Base-by-base conservation (phyloP, 2,888 invertebrate species). In the Spodoptera littoralis region DNA sequence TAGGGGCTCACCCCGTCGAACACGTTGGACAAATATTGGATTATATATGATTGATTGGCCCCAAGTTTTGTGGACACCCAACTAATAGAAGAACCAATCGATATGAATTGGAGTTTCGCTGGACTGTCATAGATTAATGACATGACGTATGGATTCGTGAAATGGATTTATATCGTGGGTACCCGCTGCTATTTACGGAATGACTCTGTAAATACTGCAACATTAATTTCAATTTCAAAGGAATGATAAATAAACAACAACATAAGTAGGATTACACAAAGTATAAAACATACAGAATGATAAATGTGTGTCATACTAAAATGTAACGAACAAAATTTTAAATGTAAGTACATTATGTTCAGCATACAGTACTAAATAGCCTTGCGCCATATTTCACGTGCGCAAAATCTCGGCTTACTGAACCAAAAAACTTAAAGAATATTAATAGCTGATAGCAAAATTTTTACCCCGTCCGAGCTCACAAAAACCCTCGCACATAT, bases 21-120 rank as follows among this genome's bases (percentile, higher is more conserved):
- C 80, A 77, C 73, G 70, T 79, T 80, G 81, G 86, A 88, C 88
- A 87, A 88, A 88, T 88, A 88, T 88, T 86, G 84, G 86, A 88
- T 87, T 86, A 86, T 77, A 71, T 84, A 87, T 90, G 91, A 91
- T 90, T 89, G 90, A 91, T 90, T 87, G 84, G 81, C 50, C 70
- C 81, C 83, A 84, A 88, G 83, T 86, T 87, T 84, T 83, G 85
- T 84, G 84, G 82, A 81, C 84, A 76, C 76, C 78, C 74, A 81
- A 85, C 84, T 85, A 84, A 84, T 84, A 82, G 79, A 66, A 65
- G 75, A 73, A 73, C 64, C 70, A 80, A 77, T 82, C 80, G 77
- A 77, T 80, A 72, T 65, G 73, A 74, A 81, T 76, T 74, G 79
- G 64, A 73, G 69, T 78, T 80, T 63, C 58, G 62, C 68, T 43